Conservation (phyloP, 2,888 invertebrate species). For the Punctoribates punctum region DNA sequence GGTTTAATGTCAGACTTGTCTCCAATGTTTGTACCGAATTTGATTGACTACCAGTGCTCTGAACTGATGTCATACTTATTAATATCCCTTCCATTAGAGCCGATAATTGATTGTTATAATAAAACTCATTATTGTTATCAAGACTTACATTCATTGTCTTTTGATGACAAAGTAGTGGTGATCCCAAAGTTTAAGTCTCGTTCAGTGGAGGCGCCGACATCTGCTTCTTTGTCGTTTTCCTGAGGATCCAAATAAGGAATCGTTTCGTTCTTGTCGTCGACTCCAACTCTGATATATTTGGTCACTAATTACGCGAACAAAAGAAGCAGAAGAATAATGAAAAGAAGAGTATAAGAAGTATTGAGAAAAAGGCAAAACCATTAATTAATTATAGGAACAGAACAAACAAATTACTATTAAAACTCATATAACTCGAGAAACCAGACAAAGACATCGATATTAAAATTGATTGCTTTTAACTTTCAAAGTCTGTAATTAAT, state of each 20-base stretch:
- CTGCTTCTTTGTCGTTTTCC: not conserved
- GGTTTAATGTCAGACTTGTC: not conserved
- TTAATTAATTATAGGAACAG: conserved; percentile 12
- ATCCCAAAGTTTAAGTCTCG: not conserved
- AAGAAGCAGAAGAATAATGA: not conserved
- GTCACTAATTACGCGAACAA: conserved; percentile 18
- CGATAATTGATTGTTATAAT: conserved; percentile 2
- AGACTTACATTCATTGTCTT: conserved; percentile 22
- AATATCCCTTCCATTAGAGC: not conserved
- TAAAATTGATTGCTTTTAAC: not conserved
- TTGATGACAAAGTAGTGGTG: conserved; percentile 22
- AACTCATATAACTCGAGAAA: not conserved
- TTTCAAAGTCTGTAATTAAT: not conserved
- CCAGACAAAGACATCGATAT: not conserved
- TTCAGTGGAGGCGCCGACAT: not conserved
- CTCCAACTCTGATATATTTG: conserved; percentile 32
- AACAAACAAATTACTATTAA: not conserved
- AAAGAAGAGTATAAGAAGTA: not conserved
- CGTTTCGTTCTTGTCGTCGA: conserved; percentile 33
- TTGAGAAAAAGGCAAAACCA: not conserved
- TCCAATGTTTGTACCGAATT: not conserved
- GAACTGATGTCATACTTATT: not conserved
- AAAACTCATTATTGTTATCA: not conserved
- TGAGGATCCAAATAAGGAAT: conserved; percentile 15
- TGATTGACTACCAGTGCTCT: not conserved